Percentiles rank a stretch among this genome's conserved stretches.
These are phyloP conservation scores for Centroberyx gerrardi DNA, from an alignment of 2,797 vertebrate genomes.

Conservation along the genomic window DNA sequence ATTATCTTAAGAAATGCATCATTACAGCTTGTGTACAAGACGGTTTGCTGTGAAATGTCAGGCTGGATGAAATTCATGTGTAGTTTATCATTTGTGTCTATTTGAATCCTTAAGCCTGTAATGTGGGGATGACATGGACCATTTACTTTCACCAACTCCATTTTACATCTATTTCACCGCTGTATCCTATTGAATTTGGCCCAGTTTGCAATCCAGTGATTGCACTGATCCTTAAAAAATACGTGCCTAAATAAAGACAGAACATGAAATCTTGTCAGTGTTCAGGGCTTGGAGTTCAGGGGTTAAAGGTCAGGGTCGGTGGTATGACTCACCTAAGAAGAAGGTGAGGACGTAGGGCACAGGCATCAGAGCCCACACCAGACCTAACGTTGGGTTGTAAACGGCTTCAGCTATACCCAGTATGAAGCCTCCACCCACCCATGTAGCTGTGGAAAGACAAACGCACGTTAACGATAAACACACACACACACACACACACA, in stretches of 20 bases:
- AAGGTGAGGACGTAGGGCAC: conserved; percentile 87
- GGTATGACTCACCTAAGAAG: conserved; percentile 82
- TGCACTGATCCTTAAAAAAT: background rate
- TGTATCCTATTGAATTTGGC: conserved; percentile 3
- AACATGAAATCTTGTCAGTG: background rate
- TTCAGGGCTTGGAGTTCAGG: background rate
- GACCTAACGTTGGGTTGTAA: conserved; percentile 86
- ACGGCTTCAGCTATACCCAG: conserved; percentile 88
- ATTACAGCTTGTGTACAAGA: background rate
- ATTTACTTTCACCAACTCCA: background rate
- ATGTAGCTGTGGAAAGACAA: conserved; percentile 81
- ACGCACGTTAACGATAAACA: background rate
- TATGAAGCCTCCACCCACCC: conserved; percentile 90
- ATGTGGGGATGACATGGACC: background rate
- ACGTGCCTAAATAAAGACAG: background rate
- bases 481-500: background rate
- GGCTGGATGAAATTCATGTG: background rate
- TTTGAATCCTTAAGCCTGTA: background rate
- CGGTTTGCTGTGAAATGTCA: too few species aligned
- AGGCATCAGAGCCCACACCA: conserved; percentile 88
- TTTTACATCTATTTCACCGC: background rate
- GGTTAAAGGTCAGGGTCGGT: background rate
- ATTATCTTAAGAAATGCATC: too few species aligned
- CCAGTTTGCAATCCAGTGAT: background rate
- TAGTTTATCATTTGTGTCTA: conserved; percentile 1